Percentiles rank a stretch among this genome's conserved stretches.
Evolutionary conservation across 2,113 vertebrate species (phyloP).

Genomic region (Spilogale gracilis): DNA sequence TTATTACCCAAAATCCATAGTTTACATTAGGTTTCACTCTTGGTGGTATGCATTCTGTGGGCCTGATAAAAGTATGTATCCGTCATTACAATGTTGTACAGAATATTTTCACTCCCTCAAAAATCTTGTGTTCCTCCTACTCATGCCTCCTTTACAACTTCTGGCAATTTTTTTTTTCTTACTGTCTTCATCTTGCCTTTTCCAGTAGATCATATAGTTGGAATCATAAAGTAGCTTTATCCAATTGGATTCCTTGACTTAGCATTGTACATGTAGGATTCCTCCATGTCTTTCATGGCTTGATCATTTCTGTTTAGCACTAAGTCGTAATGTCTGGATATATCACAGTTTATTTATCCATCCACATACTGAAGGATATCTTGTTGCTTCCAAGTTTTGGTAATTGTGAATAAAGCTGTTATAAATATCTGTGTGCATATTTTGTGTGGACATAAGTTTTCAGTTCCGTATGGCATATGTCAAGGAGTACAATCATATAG

Average conservation of each 20-base stretch:
- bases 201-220: not conserved
- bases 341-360: not conserved
- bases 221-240: not conserved
- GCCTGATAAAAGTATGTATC: not conserved
- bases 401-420: not conserved
- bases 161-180: not conserved
- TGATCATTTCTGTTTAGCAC: not conserved
- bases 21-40: not conserved
- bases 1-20: no score
- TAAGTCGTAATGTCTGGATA: not conserved
- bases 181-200: not conserved
- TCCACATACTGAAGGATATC: not conserved
- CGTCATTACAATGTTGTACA: not conserved
- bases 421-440: not conserved
- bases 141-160: fast-evolving
- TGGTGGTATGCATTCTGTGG: not conserved
- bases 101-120: not conserved
- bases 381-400: not conserved
- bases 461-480: not conserved
- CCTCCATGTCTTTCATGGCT: not conserved
- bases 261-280: not conserved
- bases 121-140: not conserved
- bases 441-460: not conserved
- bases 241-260: not conserved
- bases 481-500: not conserved